These are phyloP conservation scores for Drosophila yooni DNA, from an alignment of 2,888 invertebrate species.

Conservation along the genomic window DNA sequence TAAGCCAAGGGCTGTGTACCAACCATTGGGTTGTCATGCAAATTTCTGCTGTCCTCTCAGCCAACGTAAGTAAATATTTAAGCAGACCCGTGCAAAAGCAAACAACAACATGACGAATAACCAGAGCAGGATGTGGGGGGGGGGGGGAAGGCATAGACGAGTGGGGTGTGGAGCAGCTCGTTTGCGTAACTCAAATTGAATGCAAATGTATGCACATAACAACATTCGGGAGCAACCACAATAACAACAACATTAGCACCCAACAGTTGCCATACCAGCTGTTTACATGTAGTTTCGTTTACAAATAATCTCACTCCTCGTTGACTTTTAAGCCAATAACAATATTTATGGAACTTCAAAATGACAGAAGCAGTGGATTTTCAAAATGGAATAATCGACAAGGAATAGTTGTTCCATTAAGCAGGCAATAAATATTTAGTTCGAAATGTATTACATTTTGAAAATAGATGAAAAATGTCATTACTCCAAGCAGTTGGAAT, in stretches of 20 bases:
- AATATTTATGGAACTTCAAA: conserved; percentile 39
- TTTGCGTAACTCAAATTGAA: conserved; percentile 46
- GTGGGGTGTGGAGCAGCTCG: conserved; percentile 15
- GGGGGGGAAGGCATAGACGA: too few species aligned
- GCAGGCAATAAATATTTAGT: background rate
- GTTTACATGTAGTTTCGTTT: conserved; percentile 38
- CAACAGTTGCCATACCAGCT: conserved; percentile 51
- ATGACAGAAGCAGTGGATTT: too few species aligned
- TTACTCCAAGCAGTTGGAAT: background rate
- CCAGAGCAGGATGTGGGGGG: conserved; percentile 4
- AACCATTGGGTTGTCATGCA: conserved; percentile 46
- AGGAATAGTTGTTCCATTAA: background rate
- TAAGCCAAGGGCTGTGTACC: conserved; percentile 6
- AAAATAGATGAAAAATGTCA: background rate
- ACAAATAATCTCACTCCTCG: conserved; percentile 26
- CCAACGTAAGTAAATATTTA: conserved; percentile 58
- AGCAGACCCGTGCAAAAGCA: conserved; percentile 35
- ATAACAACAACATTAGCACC: conserved; percentile 27
- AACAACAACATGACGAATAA: conserved; percentile 15
- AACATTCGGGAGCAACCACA: conserved; percentile 30
- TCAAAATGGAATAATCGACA: background rate
- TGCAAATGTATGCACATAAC: conserved; percentile 67
- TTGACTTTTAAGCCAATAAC: conserved; percentile 52
- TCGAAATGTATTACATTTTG: background rate
- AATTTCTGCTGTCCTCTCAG: conserved; percentile 45